Percentiles rank a stretch among this genome's conserved stretches.
Conservation (phyloP, 2,113 vertebrate species). For the Ploceus nigricollis region DNA sequence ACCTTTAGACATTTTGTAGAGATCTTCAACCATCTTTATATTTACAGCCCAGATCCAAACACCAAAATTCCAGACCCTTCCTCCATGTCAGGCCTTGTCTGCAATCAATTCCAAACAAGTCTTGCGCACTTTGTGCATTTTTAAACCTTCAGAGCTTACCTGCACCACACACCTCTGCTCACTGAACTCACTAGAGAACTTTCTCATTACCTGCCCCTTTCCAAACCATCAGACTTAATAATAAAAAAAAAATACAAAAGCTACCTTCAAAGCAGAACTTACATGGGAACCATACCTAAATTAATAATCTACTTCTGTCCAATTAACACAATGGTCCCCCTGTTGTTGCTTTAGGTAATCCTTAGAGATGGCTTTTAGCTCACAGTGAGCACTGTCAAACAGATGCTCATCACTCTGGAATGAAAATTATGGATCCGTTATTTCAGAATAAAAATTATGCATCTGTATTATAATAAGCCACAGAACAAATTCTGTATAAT, state of each 20-base stretch:
- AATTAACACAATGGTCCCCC: background rate
- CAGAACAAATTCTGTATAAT: accelerated
- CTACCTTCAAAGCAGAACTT: background rate
- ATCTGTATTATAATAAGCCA: accelerated
- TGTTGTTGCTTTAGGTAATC: accelerated
- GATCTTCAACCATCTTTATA: accelerated
- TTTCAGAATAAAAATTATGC: accelerated
- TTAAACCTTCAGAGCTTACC: background rate
- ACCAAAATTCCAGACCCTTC: background rate
- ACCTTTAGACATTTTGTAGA: accelerated
- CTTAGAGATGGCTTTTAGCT: accelerated
- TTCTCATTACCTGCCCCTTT: background rate
- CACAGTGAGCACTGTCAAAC: accelerated
- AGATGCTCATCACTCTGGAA: accelerated
- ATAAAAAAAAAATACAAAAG: no score
- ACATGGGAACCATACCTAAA: accelerated
- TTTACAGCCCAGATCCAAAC: background rate
- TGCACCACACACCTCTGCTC: background rate
- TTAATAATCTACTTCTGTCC: accelerated
- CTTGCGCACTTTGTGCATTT: accelerated
- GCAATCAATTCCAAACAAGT: background rate
- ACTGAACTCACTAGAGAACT: background rate
- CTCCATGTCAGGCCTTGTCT: accelerated
- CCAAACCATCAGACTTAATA: background rate
- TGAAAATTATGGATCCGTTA: accelerated